phyloP scores from a whole-genome alignment of 1,140 invertebrate species.

The Mylabris phalerata region DNA sequence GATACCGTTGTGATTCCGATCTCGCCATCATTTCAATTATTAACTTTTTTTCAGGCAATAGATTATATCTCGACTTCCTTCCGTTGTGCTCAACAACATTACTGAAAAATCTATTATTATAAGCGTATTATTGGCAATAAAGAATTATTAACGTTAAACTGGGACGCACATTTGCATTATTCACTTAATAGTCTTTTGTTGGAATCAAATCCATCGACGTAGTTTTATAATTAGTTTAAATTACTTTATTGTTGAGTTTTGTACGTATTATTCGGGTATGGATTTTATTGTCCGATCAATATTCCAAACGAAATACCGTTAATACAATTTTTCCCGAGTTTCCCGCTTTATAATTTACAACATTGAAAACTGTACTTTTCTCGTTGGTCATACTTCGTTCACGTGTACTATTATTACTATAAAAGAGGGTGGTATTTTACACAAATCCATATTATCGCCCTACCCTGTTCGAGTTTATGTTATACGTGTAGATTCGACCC shows the following conservation, averaged over 20 bases:
- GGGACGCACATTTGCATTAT: conserved; percentile 24
- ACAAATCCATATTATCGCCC: too few relatives aligned
- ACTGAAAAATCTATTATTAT: conserved; percentile 29
- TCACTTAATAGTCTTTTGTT: conserved; percentile 23
- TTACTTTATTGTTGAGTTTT: conserved; percentile 10
- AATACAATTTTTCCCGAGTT: too few relatives aligned
- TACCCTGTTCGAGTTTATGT: too few relatives aligned
- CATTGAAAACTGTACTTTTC: too few relatives aligned
- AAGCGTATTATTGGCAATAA: conserved; percentile 32
- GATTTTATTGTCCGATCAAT: too few relatives aligned
- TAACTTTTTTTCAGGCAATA: neutral
- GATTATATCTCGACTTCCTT: conserved; percentile 34
- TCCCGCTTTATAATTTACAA: too few relatives aligned
- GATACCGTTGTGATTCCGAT: too few relatives aligned
- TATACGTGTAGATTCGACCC: conserved; percentile 1
- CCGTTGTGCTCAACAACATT: conserved; percentile 25
- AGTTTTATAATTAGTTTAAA: conserved; percentile 18
- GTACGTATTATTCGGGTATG: neutral
- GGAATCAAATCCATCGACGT: neutral
- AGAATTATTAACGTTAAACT: conserved; percentile 8
- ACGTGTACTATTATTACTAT: too few relatives aligned
- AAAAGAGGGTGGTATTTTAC: too few relatives aligned
- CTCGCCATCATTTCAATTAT: too few relatives aligned
- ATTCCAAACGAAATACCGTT: too few relatives aligned
- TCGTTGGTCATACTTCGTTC: too few relatives aligned